These are phyloP conservation scores for Meta bourneti DNA, from an alignment of 2,888 invertebrate species.

Conservation along the genomic window DNA sequence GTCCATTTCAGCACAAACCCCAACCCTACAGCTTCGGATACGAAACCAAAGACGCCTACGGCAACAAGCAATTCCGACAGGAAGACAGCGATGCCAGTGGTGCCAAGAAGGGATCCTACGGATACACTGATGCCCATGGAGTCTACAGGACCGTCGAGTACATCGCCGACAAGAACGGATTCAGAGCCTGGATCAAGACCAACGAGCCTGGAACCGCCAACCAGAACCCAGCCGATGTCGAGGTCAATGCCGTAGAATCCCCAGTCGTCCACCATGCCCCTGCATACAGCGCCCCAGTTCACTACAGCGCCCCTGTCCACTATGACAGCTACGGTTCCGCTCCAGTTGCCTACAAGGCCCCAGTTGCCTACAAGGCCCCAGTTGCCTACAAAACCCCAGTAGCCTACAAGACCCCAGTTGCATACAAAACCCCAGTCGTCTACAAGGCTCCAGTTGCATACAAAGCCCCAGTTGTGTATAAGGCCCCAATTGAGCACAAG, in stretches of 20 bases:
- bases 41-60: constrained; percentile 76
- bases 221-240: constrained; percentile 73
- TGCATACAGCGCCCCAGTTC: constrained; percentile 69
- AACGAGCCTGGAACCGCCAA: constrained; percentile 77
- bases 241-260: constrained; percentile 70
- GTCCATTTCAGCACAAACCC: constrained; percentile 55
- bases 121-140: constrained; percentile 76
- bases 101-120: constrained; percentile 76
- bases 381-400: constrained; percentile 65
- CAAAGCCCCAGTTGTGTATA: constrained; percentile 48
- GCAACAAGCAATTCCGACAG: constrained; percentile 77
- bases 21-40: constrained; percentile 77
- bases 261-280: constrained; percentile 71
- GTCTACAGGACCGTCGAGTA: constrained; percentile 77
- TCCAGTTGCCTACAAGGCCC: constrained; percentile 70
- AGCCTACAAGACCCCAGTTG: constrained; percentile 50
- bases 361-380: constrained; percentile 71
- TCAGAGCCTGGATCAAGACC: constrained; percentile 77
- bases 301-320: constrained; percentile 65
- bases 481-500: constrained; percentile 62
- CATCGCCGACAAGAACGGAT: constrained; percentile 76
- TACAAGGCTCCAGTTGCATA: constrained; percentile 36
- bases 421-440: constrained; percentile 52
- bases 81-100: constrained; percentile 76
- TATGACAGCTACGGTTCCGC: constrained; percentile 71